Conservation (phyloP, 2,888 invertebrate species). For the Cheilosia soror region DNA sequence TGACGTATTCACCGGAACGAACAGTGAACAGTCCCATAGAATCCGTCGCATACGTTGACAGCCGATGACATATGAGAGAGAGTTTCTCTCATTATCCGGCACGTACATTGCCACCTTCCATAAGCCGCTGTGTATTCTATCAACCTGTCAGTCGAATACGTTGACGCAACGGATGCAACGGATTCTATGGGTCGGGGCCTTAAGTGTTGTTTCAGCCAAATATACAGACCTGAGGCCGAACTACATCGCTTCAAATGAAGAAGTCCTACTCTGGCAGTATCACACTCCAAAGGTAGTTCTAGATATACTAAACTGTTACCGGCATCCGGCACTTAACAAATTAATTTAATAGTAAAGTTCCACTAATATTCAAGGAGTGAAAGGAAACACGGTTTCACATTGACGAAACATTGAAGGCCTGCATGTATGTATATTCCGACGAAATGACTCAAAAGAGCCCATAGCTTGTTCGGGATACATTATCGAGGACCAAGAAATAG, state of each 20-base stretch:
- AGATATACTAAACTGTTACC: neutral
- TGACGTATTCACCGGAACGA: no score
- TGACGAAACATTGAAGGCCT: conserved; percentile 94
- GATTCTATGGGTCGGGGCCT: no score
- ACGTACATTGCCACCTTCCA: no score
- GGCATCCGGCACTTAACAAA: neutral
- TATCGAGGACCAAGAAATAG: conserved; percentile 96
- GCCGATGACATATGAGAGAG: no score
- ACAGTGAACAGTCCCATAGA: no score
- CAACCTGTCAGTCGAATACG: no score
- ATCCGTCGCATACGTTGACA: no score
- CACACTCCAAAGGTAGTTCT: conserved; percentile 89
- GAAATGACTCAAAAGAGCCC: conserved; percentile 96
- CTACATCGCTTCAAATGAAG: conserved; percentile 91
- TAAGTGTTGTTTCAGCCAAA: conserved; percentile 85
- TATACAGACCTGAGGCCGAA: conserved; percentile 90
- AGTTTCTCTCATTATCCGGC: no score
- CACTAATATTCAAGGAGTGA: conserved; percentile 81
- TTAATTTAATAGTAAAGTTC: conserved; percentile 78
- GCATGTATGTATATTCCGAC: conserved; percentile 97
- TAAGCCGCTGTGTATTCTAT: no score
- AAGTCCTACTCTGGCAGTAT: conserved; percentile 96
- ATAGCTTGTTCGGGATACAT: conserved; percentile 96
- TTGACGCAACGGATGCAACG: no score
- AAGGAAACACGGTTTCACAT: conserved; percentile 91